These are phyloP conservation scores for Urocynchramus pylzowi DNA, from an alignment of 2,113 vertebrate species.

Conservation along the genomic window DNA sequence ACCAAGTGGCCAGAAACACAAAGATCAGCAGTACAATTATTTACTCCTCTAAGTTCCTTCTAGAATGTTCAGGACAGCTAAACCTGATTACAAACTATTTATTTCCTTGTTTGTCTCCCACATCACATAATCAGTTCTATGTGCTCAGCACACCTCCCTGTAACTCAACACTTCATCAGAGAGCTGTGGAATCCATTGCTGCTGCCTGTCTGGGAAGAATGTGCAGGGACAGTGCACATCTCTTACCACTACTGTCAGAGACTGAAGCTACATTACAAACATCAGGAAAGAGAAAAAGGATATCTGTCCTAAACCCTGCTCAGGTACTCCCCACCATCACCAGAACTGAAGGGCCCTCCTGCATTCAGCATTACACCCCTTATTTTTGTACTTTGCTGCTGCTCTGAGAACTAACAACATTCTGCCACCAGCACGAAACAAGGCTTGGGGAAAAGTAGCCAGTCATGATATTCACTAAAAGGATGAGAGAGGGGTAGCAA, in stretches of 20 bases:
- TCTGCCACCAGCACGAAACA: rapidly evolving
- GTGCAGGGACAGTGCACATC: rapidly evolving
- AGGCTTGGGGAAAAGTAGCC: background rate
- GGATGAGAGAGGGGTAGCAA: background rate
- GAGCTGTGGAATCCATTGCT: background rate
- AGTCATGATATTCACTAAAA: background rate
- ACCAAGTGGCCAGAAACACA: background rate
- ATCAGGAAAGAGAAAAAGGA: background rate
- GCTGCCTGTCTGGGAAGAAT: background rate
- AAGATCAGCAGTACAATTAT: background rate
- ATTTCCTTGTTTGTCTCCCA: background rate
- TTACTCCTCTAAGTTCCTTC: background rate
- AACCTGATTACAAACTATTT: background rate
- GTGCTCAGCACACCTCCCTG: background rate
- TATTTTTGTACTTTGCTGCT: background rate
- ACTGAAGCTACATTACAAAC: background rate
- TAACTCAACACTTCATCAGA: background rate
- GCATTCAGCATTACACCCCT: background rate
- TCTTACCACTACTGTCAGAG: background rate
- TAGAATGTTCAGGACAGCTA: background rate
- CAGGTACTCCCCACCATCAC: background rate
- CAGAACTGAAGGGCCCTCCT: background rate
- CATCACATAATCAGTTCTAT: background rate
- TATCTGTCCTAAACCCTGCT: background rate
- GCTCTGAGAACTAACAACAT: background rate